phyloP scores from a whole-genome alignment of 2,113 vertebrate genomes.

The Archocentrus centrarchus region DNA sequence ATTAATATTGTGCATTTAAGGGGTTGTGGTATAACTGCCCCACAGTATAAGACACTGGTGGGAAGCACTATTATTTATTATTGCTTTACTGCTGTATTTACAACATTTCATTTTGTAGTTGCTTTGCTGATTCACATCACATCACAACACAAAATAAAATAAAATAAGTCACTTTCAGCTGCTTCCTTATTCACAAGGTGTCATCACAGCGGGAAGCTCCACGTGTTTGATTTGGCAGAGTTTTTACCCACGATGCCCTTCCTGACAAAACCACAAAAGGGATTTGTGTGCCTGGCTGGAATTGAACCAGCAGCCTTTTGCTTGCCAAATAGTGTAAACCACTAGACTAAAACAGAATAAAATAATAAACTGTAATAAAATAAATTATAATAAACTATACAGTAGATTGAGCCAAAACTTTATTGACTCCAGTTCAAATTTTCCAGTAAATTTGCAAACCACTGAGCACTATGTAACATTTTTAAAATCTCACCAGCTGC shows the following conservation, averaged over 20 bases:
- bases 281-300: neutral
- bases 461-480: neutral
- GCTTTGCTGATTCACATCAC: neutral
- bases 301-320: neutral
- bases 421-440: too few species aligned
- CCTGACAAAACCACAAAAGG: neutral
- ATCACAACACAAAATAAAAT: neutral
- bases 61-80: neutral
- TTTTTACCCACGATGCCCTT: neutral
- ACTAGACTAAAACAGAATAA: neutral
- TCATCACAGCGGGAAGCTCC: neutral
- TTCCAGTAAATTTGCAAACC: neutral
- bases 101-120: neutral
- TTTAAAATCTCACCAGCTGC: neutral
- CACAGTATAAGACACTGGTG: neutral
- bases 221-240: neutral
- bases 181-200: neutral
- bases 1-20: neutral
- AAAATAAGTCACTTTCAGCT: neutral
- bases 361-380: neutral
- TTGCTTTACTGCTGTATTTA: neutral
- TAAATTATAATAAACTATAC: neutral
- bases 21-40: neutral
- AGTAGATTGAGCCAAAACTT: neutral
- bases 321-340: neutral